Base-by-base conservation (phyloP, 2,888 invertebrate species). In the Synanthedon myopaeformis region DNA sequence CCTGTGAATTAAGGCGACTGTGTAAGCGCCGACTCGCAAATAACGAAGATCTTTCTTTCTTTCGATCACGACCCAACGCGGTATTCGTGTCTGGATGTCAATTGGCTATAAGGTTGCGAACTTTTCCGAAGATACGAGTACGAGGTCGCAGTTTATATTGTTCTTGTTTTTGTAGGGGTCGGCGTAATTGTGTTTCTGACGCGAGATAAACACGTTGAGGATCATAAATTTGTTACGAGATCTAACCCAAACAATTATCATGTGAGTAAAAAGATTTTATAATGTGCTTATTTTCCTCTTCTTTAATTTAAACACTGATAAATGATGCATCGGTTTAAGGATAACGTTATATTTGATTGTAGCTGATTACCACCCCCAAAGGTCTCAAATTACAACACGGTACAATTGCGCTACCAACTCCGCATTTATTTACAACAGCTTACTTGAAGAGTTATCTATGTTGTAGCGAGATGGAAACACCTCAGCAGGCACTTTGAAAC, bases 1-100 rank as follows among this genome's bases (percentile, higher is more conserved):
- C 35, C 52, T 50, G 12, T 52, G 41, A 11, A 42, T 14, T 42
- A 35, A 42, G 41, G 35, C 41, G 10, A 49, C 41, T 41, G 49
- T 51, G 14, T 42, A 17, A 17, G 17, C 13, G 35, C 52, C 13
- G 49, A 51, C 49, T 56, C 14, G 41, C 28, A 55, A 55, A 51
- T 42, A 50, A 54, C 55, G 59, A 53, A 49, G 54, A 53, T 55
- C 52, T 51, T 51, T 69, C 68, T 78, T 79, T 79, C 80, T 74
- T 82, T 81, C 76, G 83, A 82, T 83, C 85, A 81, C 84, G 85
- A 82, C 75, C 73, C 69, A 62, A 65, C 66, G 65, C 67, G 69
- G 71, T 67, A 70, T 79, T 81, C 83, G 77, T 77, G 78, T 79
- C 72, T 77, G 73, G 79, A 82, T 86, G 85, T 83, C 85, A 83